Evolutionary conservation across 2,797 vertebrate species (phyloP).

Genomic region (Molossus molossus): DNA sequence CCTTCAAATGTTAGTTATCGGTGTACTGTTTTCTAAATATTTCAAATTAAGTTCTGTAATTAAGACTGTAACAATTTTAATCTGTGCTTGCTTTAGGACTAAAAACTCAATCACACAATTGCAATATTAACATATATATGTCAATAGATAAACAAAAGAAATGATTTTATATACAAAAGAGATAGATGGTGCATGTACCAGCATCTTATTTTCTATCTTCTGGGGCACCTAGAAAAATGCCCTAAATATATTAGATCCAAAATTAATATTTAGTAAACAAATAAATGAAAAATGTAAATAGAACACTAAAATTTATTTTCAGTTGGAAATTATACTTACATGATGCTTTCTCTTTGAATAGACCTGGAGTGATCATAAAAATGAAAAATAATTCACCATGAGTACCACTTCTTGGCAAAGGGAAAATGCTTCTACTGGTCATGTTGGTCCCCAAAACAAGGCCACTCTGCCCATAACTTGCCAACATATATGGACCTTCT

Average conservation of each 20-base stretch:
- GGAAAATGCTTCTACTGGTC: slow-evolving; percentile 94
- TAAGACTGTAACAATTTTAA: slow-evolving; percentile 31
- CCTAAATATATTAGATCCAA: neutral
- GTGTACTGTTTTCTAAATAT: neutral
- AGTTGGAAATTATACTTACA: slow-evolving; percentile 91
- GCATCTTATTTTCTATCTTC: neutral
- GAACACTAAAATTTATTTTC: slow-evolving; percentile 61
- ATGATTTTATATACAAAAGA: neutral
- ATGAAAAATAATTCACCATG: slow-evolving; percentile 93
- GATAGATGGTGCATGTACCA: neutral
- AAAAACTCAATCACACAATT: slow-evolving; percentile 34
- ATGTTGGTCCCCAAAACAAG: slow-evolving; percentile 96
- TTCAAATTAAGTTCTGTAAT: slow-evolving; percentile 20
- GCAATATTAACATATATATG: neutral
- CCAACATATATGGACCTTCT: slow-evolving; percentile 96
- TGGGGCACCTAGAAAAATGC: neutral
- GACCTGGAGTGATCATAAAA: slow-evolving; percentile 97
- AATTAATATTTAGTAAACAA: slow-evolving; percentile 30
- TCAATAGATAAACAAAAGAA: slow-evolving; percentile 27
- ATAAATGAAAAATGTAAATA: neutral
- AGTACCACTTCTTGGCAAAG: slow-evolving; percentile 91
- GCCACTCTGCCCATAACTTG: slow-evolving; percentile 93
- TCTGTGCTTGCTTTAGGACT: neutral
- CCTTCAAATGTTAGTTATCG: neutral
- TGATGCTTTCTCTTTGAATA: slow-evolving; percentile 95